Evolutionary conservation across 2,113 vertebrate species (phyloP), one percentile per base, ranked within the genome.

Genomic region (Strix aluco): DNA sequence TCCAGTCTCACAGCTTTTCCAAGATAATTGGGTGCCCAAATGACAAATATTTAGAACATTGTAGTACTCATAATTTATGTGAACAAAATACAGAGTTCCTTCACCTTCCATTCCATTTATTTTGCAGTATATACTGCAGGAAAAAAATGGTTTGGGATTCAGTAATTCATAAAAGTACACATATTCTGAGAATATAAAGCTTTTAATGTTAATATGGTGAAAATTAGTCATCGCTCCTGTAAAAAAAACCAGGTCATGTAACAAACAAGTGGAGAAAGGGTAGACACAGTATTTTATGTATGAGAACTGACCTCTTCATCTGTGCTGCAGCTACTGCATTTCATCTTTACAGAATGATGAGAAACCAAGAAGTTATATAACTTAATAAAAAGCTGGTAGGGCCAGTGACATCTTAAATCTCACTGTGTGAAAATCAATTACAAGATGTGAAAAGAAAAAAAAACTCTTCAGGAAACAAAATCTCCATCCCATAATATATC

Each of bases 341-440:
- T 91, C 85, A 88, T 74, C 92, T 88, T 63, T 75, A 62, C 22
- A 83, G 55, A 78, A 34, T 27, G 62, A 61, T 86, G 57, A 81
- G 86, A 93, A 94, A 90, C 22, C 77, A 86, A 71, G 72, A 88
- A 54, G 47, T 94, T 93, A 93, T 3, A 40, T 92, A 95, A 92
- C 80, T 83, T 22, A 16, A 57, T 21, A 61, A 65, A 92, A 93
- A 84, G 34, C 63, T 84, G 86, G 88, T 65, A 55, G 38, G 92
- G 49, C 30, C 61, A 54, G 36, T 52, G 66, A 52, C 77, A 92
- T 79, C 94, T 91, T 75, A 94, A 86, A 92, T 87, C 22, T 30
- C 30, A 63, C 66, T 87, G 15, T 65, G 86, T 67, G 71, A 95
- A 93, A 96, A 93, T 79, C 80, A 88, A 51, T 86, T 74, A 81